A percentile compares a stretch with the other conserved stretches of the same genome.
Evolutionary conservation across 2,113 vertebrate genomes (phyloP).

Genomic region (Hystrix cristata): DNA sequence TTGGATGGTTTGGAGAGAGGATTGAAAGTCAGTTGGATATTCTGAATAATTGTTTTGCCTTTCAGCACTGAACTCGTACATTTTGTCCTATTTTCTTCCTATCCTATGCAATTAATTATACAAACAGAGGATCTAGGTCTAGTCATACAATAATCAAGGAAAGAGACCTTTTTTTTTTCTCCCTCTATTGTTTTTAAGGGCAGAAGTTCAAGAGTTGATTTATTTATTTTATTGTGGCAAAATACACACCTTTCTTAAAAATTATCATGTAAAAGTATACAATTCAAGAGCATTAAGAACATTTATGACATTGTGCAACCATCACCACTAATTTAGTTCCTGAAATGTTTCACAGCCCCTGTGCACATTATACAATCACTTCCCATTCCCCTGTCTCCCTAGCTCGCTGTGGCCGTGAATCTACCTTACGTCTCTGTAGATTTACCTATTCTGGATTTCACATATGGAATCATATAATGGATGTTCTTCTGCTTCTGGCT

Average conservation of each 20-base stretch:
- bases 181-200: background rate
- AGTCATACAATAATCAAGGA: background rate
- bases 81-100: background rate
- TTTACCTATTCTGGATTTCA: conserved; percentile 34
- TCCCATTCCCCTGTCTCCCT: background rate
- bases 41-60: background rate
- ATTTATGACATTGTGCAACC: background rate
- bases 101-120: background rate
- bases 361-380: background rate
- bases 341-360: background rate
- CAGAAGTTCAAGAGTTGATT: background rate
- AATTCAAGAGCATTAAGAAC: conserved; percentile 7
- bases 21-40: background rate
- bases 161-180: background rate
- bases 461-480: background rate
- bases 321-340: conserved; percentile 40
- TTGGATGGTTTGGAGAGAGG: conserved; percentile 3
- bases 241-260: background rate
- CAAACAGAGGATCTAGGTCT: background rate
- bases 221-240: conserved; percentile 41
- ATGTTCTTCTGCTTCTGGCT: background rate
- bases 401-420: background rate
- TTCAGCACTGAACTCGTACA: background rate
- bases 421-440: conserved; percentile 41
- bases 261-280: background rate